These are phyloP conservation scores for Orientallactaga bullata DNA, from an alignment of 2,113 vertebrate species.

Conservation along the genomic window DNA sequence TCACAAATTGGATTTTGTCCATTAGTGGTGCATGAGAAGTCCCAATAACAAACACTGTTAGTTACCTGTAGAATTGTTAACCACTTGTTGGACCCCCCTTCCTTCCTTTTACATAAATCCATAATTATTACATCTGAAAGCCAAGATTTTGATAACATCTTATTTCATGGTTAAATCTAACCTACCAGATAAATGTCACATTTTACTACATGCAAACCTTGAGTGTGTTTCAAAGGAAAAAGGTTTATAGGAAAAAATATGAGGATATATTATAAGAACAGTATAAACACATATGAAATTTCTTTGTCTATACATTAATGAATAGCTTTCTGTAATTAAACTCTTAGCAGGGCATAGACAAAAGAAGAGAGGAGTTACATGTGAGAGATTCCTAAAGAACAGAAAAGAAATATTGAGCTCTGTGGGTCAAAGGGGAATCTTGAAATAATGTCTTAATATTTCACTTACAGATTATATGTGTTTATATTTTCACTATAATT, in stretches of 20 bases:
- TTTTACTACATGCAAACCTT: constrained; percentile 29
- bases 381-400: constrained; percentile 4
- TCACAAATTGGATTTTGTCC: not conserved
- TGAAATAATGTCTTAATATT: constrained; percentile 36
- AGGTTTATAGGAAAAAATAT: not conserved
- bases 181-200: not conserved
- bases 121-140: constrained; percentile 48
- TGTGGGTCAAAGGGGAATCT: constrained; percentile 7
- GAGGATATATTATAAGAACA: not conserved
- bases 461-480: not conserved
- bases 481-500: constrained; percentile 7
- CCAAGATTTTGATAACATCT: constrained; percentile 7
- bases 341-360: not conserved
- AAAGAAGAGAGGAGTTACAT: not conserved
- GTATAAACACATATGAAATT: not conserved
- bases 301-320: not conserved
- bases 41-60: not conserved
- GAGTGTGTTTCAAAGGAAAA: constrained; percentile 3
- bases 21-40: not conserved
- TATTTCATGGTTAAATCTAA: constrained; percentile 34
- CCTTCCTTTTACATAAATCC: too few relatives aligned
- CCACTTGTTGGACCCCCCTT: too few relatives aligned
- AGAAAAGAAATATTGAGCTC: not conserved
- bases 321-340: not conserved
- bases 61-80: not conserved